Conservation (phyloP, 2,113 vertebrate species). For the Pterophyllum scalare region DNA sequence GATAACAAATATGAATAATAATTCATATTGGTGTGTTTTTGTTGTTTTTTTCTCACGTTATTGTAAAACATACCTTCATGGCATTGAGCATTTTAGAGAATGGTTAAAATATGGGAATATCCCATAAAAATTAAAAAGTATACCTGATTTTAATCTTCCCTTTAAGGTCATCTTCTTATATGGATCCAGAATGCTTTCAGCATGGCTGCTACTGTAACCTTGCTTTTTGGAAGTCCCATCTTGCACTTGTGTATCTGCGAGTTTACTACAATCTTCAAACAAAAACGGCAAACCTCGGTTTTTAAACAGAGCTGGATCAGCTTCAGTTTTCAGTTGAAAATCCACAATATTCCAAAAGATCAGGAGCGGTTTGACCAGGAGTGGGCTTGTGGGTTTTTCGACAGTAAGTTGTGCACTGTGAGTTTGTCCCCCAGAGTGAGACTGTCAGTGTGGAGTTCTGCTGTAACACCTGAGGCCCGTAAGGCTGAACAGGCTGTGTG, state of each 20-base stretch:
- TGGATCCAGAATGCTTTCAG: background rate
- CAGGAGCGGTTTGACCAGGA: background rate
- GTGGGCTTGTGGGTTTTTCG: background rate
- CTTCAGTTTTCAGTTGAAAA: background rate
- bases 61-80: constrained; percentile 67
- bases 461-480: background rate
- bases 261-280: background rate
- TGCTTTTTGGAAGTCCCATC: background rate
- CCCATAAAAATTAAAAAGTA: background rate
- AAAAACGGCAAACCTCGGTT: background rate
- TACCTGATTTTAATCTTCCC: background rate
- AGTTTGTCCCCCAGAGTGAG: background rate
- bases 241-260: background rate
- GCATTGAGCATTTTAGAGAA: constrained; percentile 66
- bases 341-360: background rate
- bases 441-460: background rate
- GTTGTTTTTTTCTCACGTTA: constrained; percentile 53
- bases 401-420: background rate
- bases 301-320: background rate
- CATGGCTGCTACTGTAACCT: background rate
- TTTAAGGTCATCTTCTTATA: background rate
- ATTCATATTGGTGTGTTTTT: constrained; percentile 68
- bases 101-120: background rate
- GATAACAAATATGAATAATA: constrained; percentile 64
- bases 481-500: background rate